Evolutionary conservation across 2,113 vertebrate genomes (phyloP), one percentile per base, ranked within the genome.

Genomic region (Mionectes macconnelli): DNA sequence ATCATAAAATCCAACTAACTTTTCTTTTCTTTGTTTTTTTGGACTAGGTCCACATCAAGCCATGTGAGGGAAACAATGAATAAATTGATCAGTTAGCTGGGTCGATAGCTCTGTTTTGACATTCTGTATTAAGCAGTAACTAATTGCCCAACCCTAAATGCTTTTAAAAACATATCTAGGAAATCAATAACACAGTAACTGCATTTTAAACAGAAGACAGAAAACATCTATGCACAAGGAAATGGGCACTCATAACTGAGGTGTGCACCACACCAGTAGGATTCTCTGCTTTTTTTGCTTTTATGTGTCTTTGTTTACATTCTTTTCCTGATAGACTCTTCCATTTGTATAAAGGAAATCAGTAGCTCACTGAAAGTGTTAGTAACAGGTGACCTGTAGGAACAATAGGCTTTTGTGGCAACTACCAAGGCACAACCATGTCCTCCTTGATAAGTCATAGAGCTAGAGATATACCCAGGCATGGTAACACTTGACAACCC

Each of bases 121-220:
- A 98, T 98, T 98, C 97, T 98, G 96, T 98, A 99, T 99, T 99
- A 99, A 99, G 98, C 96, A 98, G 97, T 98, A 99, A 99, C 99
- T 99, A 99, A 99, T 98, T 99, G 98, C 96, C 95, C 94, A 96
- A 98, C 98, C 98, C 97, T 98, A 99, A 98, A 99, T 98, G 98
- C 98, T 99, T 99, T 98, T 98, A 98, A 98, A 98, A 98, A 98
- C 96, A 94, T 98, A 98, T 98, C 97, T 97, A 95, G 94, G 68
- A 90, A 97, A 99, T 99, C 98, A 98, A 99, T 99, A 98, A 96
- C 94, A 90, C 94, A 97, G 94, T 97, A 97, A 96, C 90, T 95
- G 56, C 85, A 73, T 97, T 97, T 97, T 88, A 94, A 97, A 93
- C 52, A 94, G 93, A 95, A 94, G 75, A 96, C 84, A 45, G 92